Percentiles rank a stretch among this genome's conserved stretches.
Conservation (phyloP, 2,888 invertebrate species). For the Andrena trimmerana region DNA sequence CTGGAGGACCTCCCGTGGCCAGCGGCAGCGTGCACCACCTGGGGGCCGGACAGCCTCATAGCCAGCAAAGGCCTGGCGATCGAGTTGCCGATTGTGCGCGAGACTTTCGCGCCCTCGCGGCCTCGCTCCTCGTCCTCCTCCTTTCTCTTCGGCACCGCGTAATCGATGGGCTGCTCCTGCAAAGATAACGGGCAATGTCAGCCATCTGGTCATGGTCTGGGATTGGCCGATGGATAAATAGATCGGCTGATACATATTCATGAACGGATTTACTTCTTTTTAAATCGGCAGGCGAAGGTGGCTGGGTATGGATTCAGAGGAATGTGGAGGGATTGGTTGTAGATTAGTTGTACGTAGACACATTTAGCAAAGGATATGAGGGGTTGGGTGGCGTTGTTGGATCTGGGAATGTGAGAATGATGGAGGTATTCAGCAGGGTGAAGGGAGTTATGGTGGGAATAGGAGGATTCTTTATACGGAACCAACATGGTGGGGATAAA, state of each 20-base stretch:
- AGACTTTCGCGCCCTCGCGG: slow-evolving; percentile 86
- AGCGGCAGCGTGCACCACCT: slow-evolving; percentile 85
- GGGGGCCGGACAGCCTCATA: slow-evolving; percentile 81
- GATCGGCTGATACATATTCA: slow-evolving; percentile 11
- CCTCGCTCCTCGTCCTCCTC: slow-evolving; percentile 87
- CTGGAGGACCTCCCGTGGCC: slow-evolving; percentile 91
- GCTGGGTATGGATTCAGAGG: neutral
- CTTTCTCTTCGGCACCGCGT: slow-evolving; percentile 93
- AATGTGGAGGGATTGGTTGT: neutral
- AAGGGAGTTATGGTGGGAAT: too few relatives aligned
- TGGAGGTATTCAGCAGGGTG: too few relatives aligned
- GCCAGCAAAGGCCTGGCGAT: slow-evolving; percentile 82
- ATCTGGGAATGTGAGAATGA: neutral
- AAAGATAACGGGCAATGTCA: slow-evolving; percentile 25
- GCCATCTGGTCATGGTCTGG: neutral
- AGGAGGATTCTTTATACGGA: too few relatives aligned
- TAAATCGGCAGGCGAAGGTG: neutral
- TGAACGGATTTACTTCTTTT: neutral
- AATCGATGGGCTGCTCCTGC: slow-evolving; percentile 95
- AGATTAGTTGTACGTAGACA: neutral
- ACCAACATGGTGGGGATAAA: too few relatives aligned
- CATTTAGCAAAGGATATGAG: neutral
- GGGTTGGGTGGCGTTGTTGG: neutral
- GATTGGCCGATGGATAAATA: neutral
- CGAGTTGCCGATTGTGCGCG: slow-evolving; percentile 80